Conservation (phyloP, 2,797 vertebrate genomes). For the Vultur gryphus region DNA sequence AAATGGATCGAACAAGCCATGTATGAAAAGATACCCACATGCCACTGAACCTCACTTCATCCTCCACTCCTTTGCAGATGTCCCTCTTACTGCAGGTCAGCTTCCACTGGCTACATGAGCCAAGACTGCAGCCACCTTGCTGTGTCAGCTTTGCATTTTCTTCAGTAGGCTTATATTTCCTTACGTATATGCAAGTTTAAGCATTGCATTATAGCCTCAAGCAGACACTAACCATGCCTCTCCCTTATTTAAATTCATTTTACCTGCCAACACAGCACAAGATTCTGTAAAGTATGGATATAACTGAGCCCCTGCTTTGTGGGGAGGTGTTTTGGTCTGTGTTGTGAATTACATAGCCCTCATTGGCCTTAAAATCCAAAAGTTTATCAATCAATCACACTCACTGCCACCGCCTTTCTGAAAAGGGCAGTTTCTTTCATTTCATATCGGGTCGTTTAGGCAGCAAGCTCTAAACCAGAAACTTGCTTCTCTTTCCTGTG, state of each 20-base stretch:
- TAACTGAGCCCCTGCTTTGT: background rate
- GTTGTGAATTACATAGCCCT: background rate
- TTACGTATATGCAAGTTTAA: background rate
- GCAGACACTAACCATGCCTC: background rate
- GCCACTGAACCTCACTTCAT: background rate
- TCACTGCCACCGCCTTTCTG: background rate
- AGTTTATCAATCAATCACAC: background rate
- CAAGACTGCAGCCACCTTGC: background rate
- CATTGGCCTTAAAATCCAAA: background rate
- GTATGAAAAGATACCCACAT: rapidly evolving
- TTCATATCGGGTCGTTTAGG: background rate
- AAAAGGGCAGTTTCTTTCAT: background rate
- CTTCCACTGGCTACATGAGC: background rate
- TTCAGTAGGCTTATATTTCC: background rate
- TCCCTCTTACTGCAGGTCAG: background rate
- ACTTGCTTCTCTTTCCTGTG: background rate
- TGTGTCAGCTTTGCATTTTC: background rate
- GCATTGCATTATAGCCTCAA: background rate
- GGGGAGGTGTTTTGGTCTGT: background rate
- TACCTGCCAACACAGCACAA: background rate
- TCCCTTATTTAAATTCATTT: background rate
- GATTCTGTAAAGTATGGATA: background rate
- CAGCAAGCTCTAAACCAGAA: background rate
- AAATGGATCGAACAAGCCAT: background rate
- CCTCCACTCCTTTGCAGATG: background rate